Conservation (phyloP, 2,113 vertebrate species). For the Planiliza haematocheilus region DNA sequence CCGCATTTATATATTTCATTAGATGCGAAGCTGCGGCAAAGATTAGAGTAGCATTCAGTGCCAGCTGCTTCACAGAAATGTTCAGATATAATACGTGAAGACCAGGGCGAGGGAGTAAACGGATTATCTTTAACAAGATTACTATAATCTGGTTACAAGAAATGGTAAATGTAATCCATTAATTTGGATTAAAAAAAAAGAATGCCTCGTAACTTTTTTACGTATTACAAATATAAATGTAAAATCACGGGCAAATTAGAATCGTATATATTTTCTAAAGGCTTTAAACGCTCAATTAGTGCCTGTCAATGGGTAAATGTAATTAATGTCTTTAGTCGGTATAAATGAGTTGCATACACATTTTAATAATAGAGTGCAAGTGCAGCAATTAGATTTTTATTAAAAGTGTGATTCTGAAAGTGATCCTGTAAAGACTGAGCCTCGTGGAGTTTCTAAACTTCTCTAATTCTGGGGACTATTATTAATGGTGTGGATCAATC, state of each 20-base stretch:
- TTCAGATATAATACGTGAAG: constrained; percentile 51
- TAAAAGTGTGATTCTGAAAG: neutral
- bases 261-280: constrained; percentile 17
- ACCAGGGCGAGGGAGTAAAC: constrained; percentile 44
- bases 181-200: constrained; percentile 62
- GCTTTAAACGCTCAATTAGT: constrained; percentile 30
- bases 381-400: constrained; percentile 15
- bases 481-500: constrained; percentile 3
- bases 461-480: neutral
- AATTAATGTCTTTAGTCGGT: neutral
- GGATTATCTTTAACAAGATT: constrained; percentile 78
- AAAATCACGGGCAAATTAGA: constrained; percentile 12
- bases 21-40: constrained; percentile 41
- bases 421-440: neutral
- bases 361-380: constrained; percentile 21
- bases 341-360: neutral
- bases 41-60: constrained; percentile 47
- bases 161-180: constrained; percentile 65
- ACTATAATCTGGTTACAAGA: constrained; percentile 69
- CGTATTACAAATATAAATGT: constrained; percentile 28
- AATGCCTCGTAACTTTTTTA: constrained; percentile 27
- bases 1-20: constrained; percentile 58
- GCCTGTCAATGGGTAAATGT: constrained; percentile 12
- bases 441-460: neutral
- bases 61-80: constrained; percentile 43